Conservation (phyloP, 2,113 vertebrate genomes). For the Cyphotilapia sp. region DNA sequence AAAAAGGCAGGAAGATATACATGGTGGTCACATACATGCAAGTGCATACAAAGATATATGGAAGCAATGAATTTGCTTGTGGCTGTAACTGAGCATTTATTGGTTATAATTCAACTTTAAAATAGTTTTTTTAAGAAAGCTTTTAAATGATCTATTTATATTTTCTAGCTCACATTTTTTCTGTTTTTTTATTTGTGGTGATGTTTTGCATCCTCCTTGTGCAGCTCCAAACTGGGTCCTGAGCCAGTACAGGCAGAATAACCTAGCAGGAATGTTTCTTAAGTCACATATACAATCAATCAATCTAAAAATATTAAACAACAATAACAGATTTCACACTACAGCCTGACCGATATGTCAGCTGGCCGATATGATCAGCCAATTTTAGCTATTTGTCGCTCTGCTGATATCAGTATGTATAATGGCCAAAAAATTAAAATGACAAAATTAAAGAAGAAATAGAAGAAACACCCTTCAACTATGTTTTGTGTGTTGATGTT, state of each 20-base stretch:
- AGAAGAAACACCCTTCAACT: background rate
- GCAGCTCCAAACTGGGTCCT: background rate
- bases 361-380: background rate
- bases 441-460: background rate
- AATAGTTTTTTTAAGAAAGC: background rate
- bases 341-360: background rate
- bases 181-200: background rate
- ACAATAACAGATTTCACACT: background rate
- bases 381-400: fast-evolving
- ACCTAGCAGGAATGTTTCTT: background rate
- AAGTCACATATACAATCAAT: background rate
- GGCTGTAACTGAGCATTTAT: background rate
- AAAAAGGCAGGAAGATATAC: background rate
- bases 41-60: background rate
- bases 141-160: background rate
- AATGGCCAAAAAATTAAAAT: background rate
- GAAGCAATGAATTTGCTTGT: background rate
- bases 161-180: background rate
- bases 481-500: background rate
- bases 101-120: background rate
- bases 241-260: background rate
- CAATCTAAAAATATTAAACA: background rate
- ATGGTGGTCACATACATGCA: background rate
- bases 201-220: background rate
- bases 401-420: background rate